These are phyloP conservation scores for Machimus rusticus DNA, from an alignment of 2,888 invertebrate species.

Conservation along the genomic window DNA sequence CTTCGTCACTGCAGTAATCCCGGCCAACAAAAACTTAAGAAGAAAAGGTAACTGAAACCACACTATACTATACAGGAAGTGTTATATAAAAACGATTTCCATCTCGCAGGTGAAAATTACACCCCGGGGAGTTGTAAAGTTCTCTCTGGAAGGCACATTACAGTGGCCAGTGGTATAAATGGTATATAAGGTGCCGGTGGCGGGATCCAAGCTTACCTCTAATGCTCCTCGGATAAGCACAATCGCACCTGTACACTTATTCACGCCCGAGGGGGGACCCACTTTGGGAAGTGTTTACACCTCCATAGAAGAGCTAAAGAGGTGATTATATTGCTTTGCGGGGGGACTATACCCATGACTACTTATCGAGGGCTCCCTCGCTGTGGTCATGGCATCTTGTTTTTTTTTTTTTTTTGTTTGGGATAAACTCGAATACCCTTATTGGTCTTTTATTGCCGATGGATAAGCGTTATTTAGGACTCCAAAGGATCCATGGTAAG, in stretches of 20 bases:
- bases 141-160: slow-evolving; percentile 36
- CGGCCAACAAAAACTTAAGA: slow-evolving; percentile 30
- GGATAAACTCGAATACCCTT: slow-evolving; percentile 14
- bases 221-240: slow-evolving; percentile 22
- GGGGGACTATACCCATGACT: slow-evolving; percentile 17
- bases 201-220: slow-evolving; percentile 15
- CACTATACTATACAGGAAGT: slow-evolving; percentile 41
- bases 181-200: slow-evolving; percentile 22
- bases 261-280: not conserved
- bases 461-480: slow-evolving; percentile 37
- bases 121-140: slow-evolving; percentile 39
- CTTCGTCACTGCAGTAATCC: slow-evolving; percentile 40
- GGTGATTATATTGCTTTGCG: slow-evolving; percentile 39
- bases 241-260: slow-evolving; percentile 29
- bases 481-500: not conserved
- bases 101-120: slow-evolving; percentile 42
- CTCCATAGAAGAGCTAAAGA: slow-evolving; percentile 33
- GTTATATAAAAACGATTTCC: slow-evolving; percentile 41
- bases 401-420: slow-evolving; percentile 20
- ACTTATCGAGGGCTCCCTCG: slow-evolving; percentile 1
- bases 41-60: slow-evolving; percentile 30
- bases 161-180: not conserved
- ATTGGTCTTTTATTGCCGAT: slow-evolving; percentile 38
- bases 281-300: slow-evolving; percentile 36
- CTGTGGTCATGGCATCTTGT: not conserved